Percentiles rank a stretch among this genome's conserved stretches.
Evolutionary conservation across 2,888 invertebrate genomes (phyloP).

Genomic region (Nomada ruficornis): DNA sequence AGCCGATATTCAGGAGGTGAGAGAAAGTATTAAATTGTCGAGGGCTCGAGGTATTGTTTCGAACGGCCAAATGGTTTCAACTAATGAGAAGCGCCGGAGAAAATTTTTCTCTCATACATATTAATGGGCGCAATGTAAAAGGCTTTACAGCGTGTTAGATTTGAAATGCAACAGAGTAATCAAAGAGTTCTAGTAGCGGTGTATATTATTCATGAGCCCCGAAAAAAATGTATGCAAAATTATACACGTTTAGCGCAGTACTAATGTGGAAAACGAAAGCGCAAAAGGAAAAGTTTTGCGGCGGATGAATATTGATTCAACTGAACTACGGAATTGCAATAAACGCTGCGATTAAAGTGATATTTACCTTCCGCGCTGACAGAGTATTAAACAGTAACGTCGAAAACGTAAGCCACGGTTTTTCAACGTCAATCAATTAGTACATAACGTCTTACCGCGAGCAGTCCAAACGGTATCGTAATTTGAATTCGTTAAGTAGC

Average conservation of each 20-base stretch:
- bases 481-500: no score
- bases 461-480: no score
- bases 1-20: not conserved
- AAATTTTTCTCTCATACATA: slow-evolving; percentile 55
- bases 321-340: slow-evolving; percentile 8
- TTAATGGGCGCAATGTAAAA: slow-evolving; percentile 41
- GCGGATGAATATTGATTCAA: slow-evolving; percentile 23
- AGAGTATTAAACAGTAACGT: not conserved
- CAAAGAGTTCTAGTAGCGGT: slow-evolving; percentile 48
- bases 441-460: not conserved
- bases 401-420: not conserved
- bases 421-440: not conserved
- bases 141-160: slow-evolving; percentile 53
- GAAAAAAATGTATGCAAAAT: slow-evolving; percentile 56
- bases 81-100: slow-evolving; percentile 34
- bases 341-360: not conserved
- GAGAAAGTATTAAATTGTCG: not conserved
- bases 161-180: slow-evolving; percentile 58
- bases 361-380: not conserved
- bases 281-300: slow-evolving; percentile 10
- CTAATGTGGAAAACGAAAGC: slow-evolving; percentile 21
- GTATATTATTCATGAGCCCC: slow-evolving; percentile 57
- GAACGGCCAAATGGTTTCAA: slow-evolving; percentile 41
- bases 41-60: slow-evolving; percentile 29
- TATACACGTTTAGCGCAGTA: slow-evolving; percentile 47